Percentiles rank a stretch among this genome's conserved stretches.
Evolutionary conservation across 30 jellyfish, hydroid and myxozoan species (phyloP).

Genomic region (Aurelia coerulea): DNA sequence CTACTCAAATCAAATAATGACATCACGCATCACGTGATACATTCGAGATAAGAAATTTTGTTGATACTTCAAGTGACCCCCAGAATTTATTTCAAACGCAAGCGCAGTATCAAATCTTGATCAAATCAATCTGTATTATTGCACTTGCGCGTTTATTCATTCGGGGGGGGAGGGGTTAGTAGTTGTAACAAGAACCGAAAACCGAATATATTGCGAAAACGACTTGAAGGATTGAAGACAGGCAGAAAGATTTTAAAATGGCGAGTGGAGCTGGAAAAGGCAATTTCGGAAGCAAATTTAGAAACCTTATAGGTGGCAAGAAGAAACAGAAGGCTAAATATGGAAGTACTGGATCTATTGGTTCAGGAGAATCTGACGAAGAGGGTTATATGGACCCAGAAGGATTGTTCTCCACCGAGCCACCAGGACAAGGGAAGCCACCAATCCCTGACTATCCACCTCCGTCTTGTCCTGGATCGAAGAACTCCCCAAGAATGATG

Average conservation of each 20-base stretch:
- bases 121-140: no score
- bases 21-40: no score
- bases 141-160: no score
- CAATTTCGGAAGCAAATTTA: slow-evolving; percentile 57
- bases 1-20: no score
- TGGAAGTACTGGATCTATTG: slow-evolving; percentile 59
- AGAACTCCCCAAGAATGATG: slow-evolving; percentile 14
- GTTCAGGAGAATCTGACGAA: slow-evolving; percentile 83
- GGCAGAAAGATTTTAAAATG: background rate
- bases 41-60: no score
- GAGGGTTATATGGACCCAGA: slow-evolving; percentile 97
- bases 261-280: slow-evolving; percentile 81
- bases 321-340: slow-evolving; percentile 67
- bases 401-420: slow-evolving; percentile 85
- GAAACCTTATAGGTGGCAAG: slow-evolving; percentile 66
- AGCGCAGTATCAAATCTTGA: no score
- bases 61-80: no score
- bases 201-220: no score
- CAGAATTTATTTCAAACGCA: no score
- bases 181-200: no score
- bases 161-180: no score
- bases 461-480: slow-evolving; percentile 65
- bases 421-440: slow-evolving; percentile 76
- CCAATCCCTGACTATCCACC: slow-evolving; percentile 97
- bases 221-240: no score